phyloP scores from a whole-genome alignment of 2,888 invertebrate genomes.

The Chrysolina americana region DNA sequence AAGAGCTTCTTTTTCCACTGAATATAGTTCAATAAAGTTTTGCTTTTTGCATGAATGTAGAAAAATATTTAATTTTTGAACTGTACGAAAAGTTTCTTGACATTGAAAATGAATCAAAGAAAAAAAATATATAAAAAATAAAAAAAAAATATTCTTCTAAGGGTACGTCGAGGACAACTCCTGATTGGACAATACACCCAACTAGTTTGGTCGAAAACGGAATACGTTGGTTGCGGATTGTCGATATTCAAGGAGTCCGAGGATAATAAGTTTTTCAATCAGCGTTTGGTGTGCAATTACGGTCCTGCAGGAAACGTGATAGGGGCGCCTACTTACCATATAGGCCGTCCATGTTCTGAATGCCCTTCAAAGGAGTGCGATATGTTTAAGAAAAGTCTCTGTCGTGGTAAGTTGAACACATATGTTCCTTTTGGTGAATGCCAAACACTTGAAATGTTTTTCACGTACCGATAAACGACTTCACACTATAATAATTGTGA shows the following conservation, averaged over 20 bases:
- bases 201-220: conserved; percentile 54
- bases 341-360: conserved; percentile 51
- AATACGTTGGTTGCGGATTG: conserved; percentile 55
- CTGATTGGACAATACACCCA: conserved; percentile 56
- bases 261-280: conserved; percentile 40
- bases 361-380: conserved; percentile 51
- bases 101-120: too few relatives aligned
- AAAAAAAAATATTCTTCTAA: conserved; percentile 30
- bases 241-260: conserved; percentile 46
- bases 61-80: too few relatives aligned
- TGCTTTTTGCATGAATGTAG: too few relatives aligned
- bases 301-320: conserved; percentile 55
- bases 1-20: too few relatives aligned
- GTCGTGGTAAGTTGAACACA: conserved; percentile 42
- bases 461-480: too few relatives aligned
- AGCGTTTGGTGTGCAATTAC: conserved; percentile 56
- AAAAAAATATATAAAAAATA: too few relatives aligned
- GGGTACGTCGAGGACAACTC: conserved; percentile 50
- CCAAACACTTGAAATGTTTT: too few relatives aligned
- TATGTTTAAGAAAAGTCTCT: conserved; percentile 47
- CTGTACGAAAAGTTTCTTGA: too few relatives aligned
- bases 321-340: conserved; percentile 50
- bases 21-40: too few relatives aligned
- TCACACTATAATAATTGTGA: too few relatives aligned
- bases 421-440: too few relatives aligned